Evolutionary conservation across 2,888 invertebrate genomes (phyloP), one percentile per base, ranked within the genome.

Genomic region (Campoletis raptor): DNA sequence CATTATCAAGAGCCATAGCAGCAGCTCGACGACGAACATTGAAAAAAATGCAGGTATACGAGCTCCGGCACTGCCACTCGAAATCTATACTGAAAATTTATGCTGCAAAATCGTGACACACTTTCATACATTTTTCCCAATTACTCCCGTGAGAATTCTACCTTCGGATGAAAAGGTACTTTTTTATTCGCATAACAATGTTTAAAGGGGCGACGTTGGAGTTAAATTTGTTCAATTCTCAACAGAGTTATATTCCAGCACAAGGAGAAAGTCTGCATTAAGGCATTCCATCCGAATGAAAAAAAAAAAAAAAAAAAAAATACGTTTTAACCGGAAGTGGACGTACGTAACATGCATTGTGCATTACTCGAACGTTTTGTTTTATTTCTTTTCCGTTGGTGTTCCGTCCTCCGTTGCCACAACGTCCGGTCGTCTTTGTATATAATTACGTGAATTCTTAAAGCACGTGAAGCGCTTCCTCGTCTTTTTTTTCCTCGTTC

Each of bases 381-480:
- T 83, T 69, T 70, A 57, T 9, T 42, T 70, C 52, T 61, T 85
- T 64, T 45, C 9, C 42, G n/a, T 76, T 48, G 18, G 15, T 81
- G 15, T 81, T 66, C 66, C 40, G 37, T 48, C 8, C 30, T 73
- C 40, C 80, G 30, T 54, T 80, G 48, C 52, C 80, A 77, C 24
- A 85, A 78, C 73, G 79, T 69, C 80, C 67, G 85, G 83, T 73
- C 73, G 40, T 69, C 69, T 77, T 81, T 73, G 77, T 74, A 81
- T 37, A 69, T 83, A 86, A 86, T 86, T 81, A 86, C 83, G 84
- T 85, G 81, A 85, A 76, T 85, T 87, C 85, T 79, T 82, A 76
- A 70, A 82, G 82, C 66, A 42, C 79, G 72, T 85, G 57, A 76
- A 81, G 64, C 69, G 57, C 57, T 79, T 67, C 36, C 21, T 57